Evolutionary conservation across 2,888 invertebrate species (phyloP).

Genomic region (Hypomecis punctinalis): DNA sequence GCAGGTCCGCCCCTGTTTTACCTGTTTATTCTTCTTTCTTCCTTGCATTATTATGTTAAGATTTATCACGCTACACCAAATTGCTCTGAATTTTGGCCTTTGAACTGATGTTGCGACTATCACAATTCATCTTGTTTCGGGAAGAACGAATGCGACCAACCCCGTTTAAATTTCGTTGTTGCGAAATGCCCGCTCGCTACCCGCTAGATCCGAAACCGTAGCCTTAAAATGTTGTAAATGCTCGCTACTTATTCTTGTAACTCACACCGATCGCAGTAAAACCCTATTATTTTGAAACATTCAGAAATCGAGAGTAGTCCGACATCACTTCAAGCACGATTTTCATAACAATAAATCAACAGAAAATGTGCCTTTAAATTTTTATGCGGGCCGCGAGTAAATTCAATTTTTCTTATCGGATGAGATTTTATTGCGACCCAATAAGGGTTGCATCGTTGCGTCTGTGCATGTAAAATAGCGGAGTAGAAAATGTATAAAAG

Average conservation of each 20-base stretch:
- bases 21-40: too few relatives aligned
- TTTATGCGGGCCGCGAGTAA: conserved; percentile 51
- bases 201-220: not conserved
- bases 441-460: conserved; percentile 48
- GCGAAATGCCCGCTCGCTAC: not conserved
- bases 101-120: too few relatives aligned
- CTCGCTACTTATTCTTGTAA: conserved; percentile 17
- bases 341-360: conserved; percentile 51
- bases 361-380: conserved; percentile 48
- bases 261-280: conserved; percentile 19
- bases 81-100: too few relatives aligned
- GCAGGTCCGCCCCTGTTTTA: too few relatives aligned
- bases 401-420: conserved; percentile 62
- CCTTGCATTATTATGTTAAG: too few relatives aligned
- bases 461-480: not conserved
- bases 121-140: too few relatives aligned
- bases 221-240: conserved; percentile 8
- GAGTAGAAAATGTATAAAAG: conserved; percentile 1
- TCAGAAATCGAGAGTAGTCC: conserved; percentile 36
- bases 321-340: conserved; percentile 35
- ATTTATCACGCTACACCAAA: too few relatives aligned
- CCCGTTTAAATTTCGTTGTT: too few relatives aligned
- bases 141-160: too few relatives aligned
- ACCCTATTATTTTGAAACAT: conserved; percentile 35
- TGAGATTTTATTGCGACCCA: conserved; percentile 55